phyloP scores from a whole-genome alignment of 2,113 vertebrate genomes.

The crab-eating macaque (Macaca fascicularis) region DNA sequence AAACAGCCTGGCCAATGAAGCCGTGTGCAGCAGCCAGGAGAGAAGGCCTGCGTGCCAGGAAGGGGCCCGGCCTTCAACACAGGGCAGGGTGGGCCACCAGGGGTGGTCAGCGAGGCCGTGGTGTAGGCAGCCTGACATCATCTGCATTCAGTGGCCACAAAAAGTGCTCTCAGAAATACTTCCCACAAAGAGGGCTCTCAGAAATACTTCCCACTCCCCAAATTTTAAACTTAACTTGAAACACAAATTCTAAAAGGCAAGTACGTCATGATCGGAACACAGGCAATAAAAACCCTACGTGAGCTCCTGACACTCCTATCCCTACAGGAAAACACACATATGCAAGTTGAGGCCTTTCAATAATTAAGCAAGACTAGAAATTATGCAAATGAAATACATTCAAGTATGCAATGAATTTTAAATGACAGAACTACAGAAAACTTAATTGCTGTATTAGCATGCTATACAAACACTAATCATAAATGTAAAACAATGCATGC shows the following conservation, averaged over 20 bases:
- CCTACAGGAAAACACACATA: slow-evolving; percentile 40
- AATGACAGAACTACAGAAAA: slow-evolving; percentile 68
- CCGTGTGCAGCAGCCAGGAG: rapidly evolving
- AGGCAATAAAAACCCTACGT: background rate
- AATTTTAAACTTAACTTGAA: background rate
- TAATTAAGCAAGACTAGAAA: slow-evolving; percentile 72
- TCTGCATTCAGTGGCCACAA: rapidly evolving
- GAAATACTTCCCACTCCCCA: background rate
- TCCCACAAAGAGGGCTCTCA: rapidly evolving
- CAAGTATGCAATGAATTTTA: slow-evolving; percentile 69
- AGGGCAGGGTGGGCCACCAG: rapidly evolving
- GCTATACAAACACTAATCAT: slow-evolving; percentile 74
- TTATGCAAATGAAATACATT: slow-evolving; percentile 74
- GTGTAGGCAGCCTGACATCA: rapidly evolving
- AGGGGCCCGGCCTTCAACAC: rapidly evolving
- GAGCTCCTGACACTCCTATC: background rate
- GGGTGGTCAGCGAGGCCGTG: rapidly evolving
- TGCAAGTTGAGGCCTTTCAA: slow-evolving; percentile 37
- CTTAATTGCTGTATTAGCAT: slow-evolving; percentile 73
- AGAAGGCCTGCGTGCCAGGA: rapidly evolving
- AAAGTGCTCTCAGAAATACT: rapidly evolving
- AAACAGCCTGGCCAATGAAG: background rate
- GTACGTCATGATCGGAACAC: rapidly evolving
- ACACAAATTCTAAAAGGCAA: background rate
- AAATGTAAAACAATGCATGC: slow-evolving; percentile 55